Conservation (phyloP, 2,797 vertebrate genomes). For the Synaphobranchus kaupii region DNA sequence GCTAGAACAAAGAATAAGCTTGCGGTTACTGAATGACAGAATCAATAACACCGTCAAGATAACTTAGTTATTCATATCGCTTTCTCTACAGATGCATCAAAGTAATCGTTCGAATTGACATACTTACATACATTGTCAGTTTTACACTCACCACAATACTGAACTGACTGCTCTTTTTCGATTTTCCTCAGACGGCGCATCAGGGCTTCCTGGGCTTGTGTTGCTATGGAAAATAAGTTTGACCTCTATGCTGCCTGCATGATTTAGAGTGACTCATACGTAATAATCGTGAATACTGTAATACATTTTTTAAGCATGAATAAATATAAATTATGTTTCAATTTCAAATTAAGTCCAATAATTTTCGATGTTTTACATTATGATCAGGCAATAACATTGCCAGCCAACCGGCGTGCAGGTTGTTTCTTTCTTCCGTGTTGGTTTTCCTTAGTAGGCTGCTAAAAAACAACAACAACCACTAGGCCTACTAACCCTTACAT, state of each 20-base stretch:
- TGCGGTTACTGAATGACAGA: not conserved
- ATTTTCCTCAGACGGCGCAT: not conserved
- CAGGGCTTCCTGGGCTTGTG: not conserved
- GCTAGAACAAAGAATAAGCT: not conserved
- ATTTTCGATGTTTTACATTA: not conserved
- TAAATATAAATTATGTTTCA: not conserved
- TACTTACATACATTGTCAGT: not conserved
- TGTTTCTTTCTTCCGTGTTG: not conserved
- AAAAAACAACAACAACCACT: not conserved
- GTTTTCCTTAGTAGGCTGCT: not conserved
- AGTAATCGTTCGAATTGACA: not conserved
- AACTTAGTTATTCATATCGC: not conserved
- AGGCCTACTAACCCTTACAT: too few relatives aligned
- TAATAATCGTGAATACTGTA: too few relatives aligned
- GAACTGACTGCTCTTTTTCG: not conserved
- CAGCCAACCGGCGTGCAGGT: not conserved
- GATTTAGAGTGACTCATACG: not conserved
- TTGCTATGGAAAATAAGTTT: not conserved
- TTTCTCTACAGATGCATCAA: not conserved
- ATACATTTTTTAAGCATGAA: not conserved
- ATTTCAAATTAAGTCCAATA: too few relatives aligned
- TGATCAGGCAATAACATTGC: not conserved
- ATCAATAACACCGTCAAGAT: not conserved
- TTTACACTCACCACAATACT: not conserved
- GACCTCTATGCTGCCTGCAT: not conserved